Evolutionary conservation across 1,140 invertebrate species (phyloP).

Genomic region (Drosophila santomea): DNA sequence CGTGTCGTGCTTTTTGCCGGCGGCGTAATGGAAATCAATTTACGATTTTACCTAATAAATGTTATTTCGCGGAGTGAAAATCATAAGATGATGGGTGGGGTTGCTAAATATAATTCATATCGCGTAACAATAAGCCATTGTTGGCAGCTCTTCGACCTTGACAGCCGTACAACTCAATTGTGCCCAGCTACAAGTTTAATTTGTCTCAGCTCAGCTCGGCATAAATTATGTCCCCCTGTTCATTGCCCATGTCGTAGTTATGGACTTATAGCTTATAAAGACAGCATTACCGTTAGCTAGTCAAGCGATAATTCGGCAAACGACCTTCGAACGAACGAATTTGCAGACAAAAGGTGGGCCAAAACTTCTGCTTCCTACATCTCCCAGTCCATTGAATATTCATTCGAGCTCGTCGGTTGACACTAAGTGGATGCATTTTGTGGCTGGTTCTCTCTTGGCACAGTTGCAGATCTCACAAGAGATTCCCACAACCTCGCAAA

Average conservation of each 20-base stretch:
- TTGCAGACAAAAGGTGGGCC: constrained; percentile 35
- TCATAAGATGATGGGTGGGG: constrained; percentile 8
- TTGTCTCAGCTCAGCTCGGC: constrained; percentile 16
- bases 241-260: constrained; percentile 41
- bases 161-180: constrained; percentile 16
- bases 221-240: constrained; percentile 44
- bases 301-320: constrained; percentile 69
- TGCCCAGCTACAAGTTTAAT: constrained; percentile 24
- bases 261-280: constrained; percentile 4
- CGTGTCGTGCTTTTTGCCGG: constrained; percentile 20
- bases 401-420: constrained; percentile 53
- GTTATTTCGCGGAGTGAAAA: not conserved
- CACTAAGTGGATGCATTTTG: constrained; percentile 49
- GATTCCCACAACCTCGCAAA: constrained; percentile 48
- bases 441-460: constrained; percentile 45
- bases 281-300: constrained; percentile 43
- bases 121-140: constrained; percentile 55
- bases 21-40: constrained; percentile 28
- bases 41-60: constrained; percentile 20
- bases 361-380: constrained; percentile 63
- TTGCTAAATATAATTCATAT: constrained; percentile 30
- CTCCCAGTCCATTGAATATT: constrained; percentile 65
- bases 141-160: constrained; percentile 41
- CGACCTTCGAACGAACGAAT: constrained; percentile 30
- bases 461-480: constrained; percentile 21